These are phyloP conservation scores for Protobothrops mucrosquamatus DNA, from an alignment of 2,113 vertebrate genomes.

Conservation along the genomic window DNA sequence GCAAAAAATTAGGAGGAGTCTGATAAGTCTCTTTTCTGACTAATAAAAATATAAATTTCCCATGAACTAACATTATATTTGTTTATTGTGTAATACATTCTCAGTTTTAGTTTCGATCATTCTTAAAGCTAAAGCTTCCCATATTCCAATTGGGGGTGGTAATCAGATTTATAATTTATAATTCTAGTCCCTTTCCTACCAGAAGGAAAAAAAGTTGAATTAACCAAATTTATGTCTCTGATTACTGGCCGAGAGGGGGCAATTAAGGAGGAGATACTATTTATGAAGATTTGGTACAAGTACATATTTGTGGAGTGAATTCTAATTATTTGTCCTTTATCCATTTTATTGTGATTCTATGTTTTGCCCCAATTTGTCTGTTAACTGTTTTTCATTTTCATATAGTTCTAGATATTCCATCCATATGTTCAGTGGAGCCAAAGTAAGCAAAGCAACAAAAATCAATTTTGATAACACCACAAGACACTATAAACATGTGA, in stretches of 20 bases:
- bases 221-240: background rate
- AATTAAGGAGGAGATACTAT: background rate
- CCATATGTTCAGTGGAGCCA: background rate
- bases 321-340: background rate
- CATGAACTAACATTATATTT: background rate
- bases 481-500: background rate
- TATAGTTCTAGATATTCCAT: background rate
- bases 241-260: background rate
- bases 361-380: background rate
- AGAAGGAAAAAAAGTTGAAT: background rate
- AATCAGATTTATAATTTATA: background rate
- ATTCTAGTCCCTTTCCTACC: background rate
- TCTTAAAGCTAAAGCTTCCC: background rate
- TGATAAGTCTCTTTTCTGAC: background rate
- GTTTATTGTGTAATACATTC: background rate
- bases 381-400: background rate
- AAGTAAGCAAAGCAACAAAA: background rate
- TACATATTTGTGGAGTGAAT: background rate
- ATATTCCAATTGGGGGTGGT: background rate
- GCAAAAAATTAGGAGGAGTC: background rate
- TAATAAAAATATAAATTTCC: background rate
- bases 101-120: background rate
- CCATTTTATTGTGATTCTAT: background rate
- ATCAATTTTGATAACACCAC: background rate
- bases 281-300: background rate